Evolutionary conservation across 1,140 invertebrate species (phyloP).

Genomic region (Drosophila littoralis): DNA sequence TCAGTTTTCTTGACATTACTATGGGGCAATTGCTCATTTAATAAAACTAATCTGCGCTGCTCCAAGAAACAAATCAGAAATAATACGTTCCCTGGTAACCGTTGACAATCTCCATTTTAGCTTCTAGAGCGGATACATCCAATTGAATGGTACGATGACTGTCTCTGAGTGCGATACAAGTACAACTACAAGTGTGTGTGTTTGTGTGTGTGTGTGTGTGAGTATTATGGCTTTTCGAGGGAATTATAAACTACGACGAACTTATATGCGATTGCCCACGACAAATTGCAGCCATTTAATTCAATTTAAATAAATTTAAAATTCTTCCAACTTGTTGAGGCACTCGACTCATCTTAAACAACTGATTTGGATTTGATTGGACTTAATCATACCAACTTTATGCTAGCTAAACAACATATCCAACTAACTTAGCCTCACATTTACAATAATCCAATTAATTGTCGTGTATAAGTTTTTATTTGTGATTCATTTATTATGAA

Average conservation of each 20-base stretch:
- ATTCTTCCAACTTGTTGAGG: slow-evolving; percentile 71
- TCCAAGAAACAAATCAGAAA: slow-evolving; percentile 51
- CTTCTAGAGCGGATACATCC: slow-evolving; percentile 67
- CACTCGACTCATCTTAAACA: slow-evolving; percentile 47
- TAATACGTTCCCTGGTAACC: slow-evolving; percentile 16
- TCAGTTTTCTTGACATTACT: slow-evolving; percentile 31
- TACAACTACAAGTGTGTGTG: neutral
- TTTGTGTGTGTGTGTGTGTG: slow-evolving; percentile 11
- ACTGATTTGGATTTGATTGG: slow-evolving; percentile 46
- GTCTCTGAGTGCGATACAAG: slow-evolving; percentile 17
- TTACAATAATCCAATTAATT: neutral
- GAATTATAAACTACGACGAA: slow-evolving; percentile 53
- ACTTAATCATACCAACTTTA: slow-evolving; percentile 32
- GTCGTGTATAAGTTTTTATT: neutral
- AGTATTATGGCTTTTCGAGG: slow-evolving; percentile 30
- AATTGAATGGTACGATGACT: slow-evolving; percentile 67
- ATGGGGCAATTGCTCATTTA: slow-evolving; percentile 72
- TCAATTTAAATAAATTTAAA: slow-evolving; percentile 83
- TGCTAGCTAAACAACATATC: neutral
- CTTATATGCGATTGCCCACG: slow-evolving; percentile 58
- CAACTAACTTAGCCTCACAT: neutral
- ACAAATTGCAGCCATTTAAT: slow-evolving; percentile 80
- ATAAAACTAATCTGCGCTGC: slow-evolving; percentile 68
- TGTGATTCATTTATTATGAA: neutral
- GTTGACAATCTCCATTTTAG: slow-evolving; percentile 71